Percentiles rank a stretch among this genome's conserved stretches.
Conservation (phyloP, 1,140 invertebrate species). For the Drosophila pandora region DNA sequence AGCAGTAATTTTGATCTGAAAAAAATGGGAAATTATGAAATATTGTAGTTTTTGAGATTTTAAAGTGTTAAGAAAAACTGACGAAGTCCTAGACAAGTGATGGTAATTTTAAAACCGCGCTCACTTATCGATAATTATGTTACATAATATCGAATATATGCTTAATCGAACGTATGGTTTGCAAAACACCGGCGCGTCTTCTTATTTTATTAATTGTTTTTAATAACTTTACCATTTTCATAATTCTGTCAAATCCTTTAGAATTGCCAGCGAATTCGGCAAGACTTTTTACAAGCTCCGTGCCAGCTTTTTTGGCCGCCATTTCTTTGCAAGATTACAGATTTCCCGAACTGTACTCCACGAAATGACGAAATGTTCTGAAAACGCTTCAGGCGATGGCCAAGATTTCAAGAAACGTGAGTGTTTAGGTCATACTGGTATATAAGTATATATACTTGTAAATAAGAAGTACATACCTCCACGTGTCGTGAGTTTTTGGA, state of each 20-base stretch:
- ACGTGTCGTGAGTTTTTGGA: not conserved
- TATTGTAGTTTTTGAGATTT: too few relatives aligned
- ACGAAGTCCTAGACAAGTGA: not conserved
- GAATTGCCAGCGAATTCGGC: slow-evolving; percentile 62
- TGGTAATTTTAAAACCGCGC: slow-evolving; percentile 7
- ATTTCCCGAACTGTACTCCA: slow-evolving; percentile 25
- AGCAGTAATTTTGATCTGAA: slow-evolving; percentile 63
- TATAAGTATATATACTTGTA: not conserved
- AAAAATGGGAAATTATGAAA: too few relatives aligned
- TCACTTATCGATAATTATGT: slow-evolving; percentile 56
- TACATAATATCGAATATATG: slow-evolving; percentile 53
- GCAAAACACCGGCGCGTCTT: slow-evolving; percentile 13
- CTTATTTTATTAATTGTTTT: slow-evolving; percentile 2
- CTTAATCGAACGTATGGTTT: slow-evolving; percentile 42
- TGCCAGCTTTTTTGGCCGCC: slow-evolving; percentile 79
- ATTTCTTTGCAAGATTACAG: slow-evolving; percentile 36
- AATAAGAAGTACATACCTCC: not conserved
- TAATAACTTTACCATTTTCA: slow-evolving; percentile 84
- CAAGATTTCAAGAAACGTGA: slow-evolving; percentile 43
- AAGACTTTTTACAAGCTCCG: slow-evolving; percentile 79
- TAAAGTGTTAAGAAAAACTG: not conserved
- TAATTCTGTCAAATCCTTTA: slow-evolving; percentile 83
- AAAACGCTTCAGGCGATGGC: slow-evolving; percentile 11
- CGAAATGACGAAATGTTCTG: slow-evolving; percentile 40
- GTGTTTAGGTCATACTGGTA: slow-evolving; percentile 6